Conservation (phyloP, 2,113 vertebrate genomes). For the Dipodomys stephensi region DNA sequence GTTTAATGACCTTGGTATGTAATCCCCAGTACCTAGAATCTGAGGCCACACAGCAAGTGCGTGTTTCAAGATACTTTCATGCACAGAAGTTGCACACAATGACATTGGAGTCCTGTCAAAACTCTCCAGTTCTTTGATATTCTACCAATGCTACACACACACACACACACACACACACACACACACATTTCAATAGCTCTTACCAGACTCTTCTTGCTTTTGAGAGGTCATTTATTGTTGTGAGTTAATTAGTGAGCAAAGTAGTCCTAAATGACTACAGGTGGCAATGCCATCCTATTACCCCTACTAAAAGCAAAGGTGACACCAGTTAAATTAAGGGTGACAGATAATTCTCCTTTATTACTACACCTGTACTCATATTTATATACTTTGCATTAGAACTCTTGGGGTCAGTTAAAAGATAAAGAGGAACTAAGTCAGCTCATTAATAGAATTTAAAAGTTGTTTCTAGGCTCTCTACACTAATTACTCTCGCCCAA, state of each 20-base stretch:
- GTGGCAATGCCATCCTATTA: conserved; percentile 67
- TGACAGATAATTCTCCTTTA: conserved; percentile 78
- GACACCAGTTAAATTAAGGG: conserved; percentile 83
- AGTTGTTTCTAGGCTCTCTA: conserved; percentile 69
- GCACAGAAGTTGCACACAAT: conserved; percentile 2
- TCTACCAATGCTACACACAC: conserved; percentile 15
- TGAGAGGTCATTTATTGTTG: conserved; percentile 74
- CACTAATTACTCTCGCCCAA: conserved; percentile 70
- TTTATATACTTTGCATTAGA: conserved; percentile 79
- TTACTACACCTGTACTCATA: conserved; percentile 75
- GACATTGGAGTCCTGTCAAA: background rate
- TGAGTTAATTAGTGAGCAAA: conserved; percentile 78
- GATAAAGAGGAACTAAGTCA: conserved; percentile 73
- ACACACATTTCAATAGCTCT: background rate
- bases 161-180: background rate
- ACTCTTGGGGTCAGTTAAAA: conserved; percentile 73
- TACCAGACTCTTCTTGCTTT: conserved; percentile 69
- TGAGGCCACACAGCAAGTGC: background rate
- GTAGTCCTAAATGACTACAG: conserved; percentile 78
- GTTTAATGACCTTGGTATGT: background rate
- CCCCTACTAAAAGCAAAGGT: conserved; percentile 80
- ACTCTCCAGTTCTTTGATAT: conserved; percentile 13
- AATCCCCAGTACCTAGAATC: background rate
- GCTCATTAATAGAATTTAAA: conserved; percentile 75
- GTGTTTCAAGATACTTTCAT: background rate